phyloP scores from a whole-genome alignment of 2,888 invertebrate genomes.

The Polia nebulosa region DNA sequence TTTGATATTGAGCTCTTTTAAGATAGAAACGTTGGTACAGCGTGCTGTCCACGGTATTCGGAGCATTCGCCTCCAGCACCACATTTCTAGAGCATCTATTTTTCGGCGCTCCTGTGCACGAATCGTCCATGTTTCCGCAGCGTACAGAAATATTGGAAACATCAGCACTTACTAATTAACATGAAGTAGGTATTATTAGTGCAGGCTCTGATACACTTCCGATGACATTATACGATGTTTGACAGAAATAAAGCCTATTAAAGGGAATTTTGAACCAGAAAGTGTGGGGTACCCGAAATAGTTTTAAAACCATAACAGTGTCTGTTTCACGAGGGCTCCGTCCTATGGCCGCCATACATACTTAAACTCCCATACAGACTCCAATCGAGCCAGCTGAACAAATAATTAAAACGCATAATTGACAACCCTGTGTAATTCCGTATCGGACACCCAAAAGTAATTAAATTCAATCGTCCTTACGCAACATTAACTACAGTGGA shows the following conservation, averaged over 20 bases:
- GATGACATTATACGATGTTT: too few relatives aligned
- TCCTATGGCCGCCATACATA: slow-evolving; percentile 11
- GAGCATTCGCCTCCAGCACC: too few relatives aligned
- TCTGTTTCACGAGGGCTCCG: not conserved
- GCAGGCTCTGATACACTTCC: too few relatives aligned
- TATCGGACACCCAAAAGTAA: slow-evolving; percentile 71
- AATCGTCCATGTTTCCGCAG: too few relatives aligned
- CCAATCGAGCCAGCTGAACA: slow-evolving; percentile 29
- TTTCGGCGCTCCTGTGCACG: too few relatives aligned
- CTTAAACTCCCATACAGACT: slow-evolving; percentile 37
- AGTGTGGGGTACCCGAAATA: not conserved
- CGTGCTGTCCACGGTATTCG: too few relatives aligned
- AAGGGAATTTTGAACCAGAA: not conserved
- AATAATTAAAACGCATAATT: slow-evolving; percentile 63
- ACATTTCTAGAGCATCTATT: too few relatives aligned
- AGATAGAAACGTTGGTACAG: too few relatives aligned
- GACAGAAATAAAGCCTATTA: not conserved
- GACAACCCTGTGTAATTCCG: slow-evolving; percentile 63
- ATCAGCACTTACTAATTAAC: too few relatives aligned
- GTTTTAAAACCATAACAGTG: slow-evolving; percentile 23
- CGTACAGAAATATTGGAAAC: too few relatives aligned
- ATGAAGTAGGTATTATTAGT: too few relatives aligned
- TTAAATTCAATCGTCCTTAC: slow-evolving; percentile 78
- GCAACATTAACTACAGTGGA: slow-evolving; percentile 74
- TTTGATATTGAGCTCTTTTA: too few relatives aligned